A percentile compares a stretch with the other conserved stretches of the same genome.
Evolutionary conservation across 2,797 vertebrate species (phyloP).

Genomic region (Pangasius djambal): DNA sequence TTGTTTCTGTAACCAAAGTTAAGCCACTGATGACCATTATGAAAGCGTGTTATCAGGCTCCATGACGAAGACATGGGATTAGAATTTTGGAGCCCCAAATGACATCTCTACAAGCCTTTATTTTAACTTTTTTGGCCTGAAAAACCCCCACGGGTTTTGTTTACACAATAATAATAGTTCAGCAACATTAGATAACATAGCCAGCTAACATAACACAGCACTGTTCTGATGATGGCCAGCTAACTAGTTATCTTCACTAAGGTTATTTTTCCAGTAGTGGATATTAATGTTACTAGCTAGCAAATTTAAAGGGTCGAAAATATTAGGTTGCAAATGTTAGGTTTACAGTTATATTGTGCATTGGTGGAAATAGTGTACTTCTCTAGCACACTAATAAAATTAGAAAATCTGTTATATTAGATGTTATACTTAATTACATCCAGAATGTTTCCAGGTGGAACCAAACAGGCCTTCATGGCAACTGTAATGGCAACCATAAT

Average conservation of each 20-base stretch:
- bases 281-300: background rate
- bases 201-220: background rate
- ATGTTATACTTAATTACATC: background rate
- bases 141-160: background rate
- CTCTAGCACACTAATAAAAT: background rate
- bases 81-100: background rate
- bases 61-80: background rate
- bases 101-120: background rate
- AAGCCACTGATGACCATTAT: background rate
- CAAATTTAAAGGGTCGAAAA: background rate
- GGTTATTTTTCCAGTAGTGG: background rate
- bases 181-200: background rate
- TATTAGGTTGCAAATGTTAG: background rate
- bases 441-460: background rate
- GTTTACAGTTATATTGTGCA: background rate
- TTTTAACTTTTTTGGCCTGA: background rate
- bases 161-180: background rate
- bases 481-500: background rate
- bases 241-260: background rate
- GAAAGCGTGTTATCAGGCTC: background rate
- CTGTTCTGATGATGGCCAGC: background rate
- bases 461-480: background rate
- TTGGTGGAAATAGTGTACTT: background rate
- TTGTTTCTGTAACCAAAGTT: background rate
- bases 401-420: background rate